Conservation (phyloP, 1,140 invertebrate species). For the Portunus trituberculatus region DNA sequence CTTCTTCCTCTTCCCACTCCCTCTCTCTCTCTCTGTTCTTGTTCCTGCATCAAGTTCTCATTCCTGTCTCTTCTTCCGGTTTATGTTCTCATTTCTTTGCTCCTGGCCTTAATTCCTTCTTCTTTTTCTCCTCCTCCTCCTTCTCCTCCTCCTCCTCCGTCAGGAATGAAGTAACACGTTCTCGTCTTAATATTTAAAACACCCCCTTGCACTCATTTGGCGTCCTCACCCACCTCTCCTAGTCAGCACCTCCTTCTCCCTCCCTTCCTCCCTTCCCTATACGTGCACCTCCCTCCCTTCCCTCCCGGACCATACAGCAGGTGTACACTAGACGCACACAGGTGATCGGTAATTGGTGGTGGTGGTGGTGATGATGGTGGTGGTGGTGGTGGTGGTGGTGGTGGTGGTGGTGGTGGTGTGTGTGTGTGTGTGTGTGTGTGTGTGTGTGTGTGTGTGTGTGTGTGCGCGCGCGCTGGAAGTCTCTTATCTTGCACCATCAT, state of each 20-base stretch:
- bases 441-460: slow-evolving; percentile 49
- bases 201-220: not conserved
- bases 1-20: too few species aligned
- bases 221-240: not conserved
- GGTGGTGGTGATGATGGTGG: too few species aligned
- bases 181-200: too few species aligned
- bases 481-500: too few species aligned
- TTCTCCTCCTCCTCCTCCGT: slow-evolving; percentile 15
- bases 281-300: not conserved
- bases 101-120: not conserved
- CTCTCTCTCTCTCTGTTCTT: not conserved
- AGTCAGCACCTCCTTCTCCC: not conserved
- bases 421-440: too few species aligned
- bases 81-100: not conserved
- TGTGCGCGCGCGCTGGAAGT: not conserved
- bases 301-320: too few species aligned
- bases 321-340: not conserved
- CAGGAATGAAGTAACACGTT: not conserved
- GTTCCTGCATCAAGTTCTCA: not conserved
- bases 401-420: not conserved
- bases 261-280: not conserved
- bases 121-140: slow-evolving; percentile 29
- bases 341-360: not conserved
- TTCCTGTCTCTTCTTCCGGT: not conserved
- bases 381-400: not conserved